phyloP scores from a whole-genome alignment of 2,797 vertebrate species.

The Pagetopsis macropterus region DNA sequence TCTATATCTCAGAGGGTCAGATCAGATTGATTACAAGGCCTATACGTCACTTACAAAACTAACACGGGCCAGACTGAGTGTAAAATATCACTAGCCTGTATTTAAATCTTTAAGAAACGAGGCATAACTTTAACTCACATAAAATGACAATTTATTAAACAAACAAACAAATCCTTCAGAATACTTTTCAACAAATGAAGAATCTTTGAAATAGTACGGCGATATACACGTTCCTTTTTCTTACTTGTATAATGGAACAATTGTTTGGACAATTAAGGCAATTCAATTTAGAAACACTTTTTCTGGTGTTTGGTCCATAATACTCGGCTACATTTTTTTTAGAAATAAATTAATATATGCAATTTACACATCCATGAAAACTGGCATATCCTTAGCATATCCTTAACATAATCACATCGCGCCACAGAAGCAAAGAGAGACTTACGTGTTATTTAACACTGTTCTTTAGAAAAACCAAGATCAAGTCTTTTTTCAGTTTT shows the following conservation, averaged over 20 bases:
- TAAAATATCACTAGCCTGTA: constrained; percentile 48
- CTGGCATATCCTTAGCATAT: constrained; percentile 82
- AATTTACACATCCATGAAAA: constrained; percentile 95
- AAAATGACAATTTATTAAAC: constrained; percentile 99
- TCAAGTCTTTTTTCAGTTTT: constrained; percentile 83
- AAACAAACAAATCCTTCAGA: constrained; percentile 96
- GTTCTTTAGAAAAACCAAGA: constrained; percentile 91
- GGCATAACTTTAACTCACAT: constrained; percentile 90
- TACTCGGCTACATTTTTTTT: constrained; percentile 89
- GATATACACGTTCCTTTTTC: constrained; percentile 94
- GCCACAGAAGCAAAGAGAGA: constrained; percentile 87
- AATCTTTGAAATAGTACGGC: constrained; percentile 91
- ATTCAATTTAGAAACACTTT: constrained; percentile 93
- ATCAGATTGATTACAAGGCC: constrained; percentile 16
- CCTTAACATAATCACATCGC: constrained; percentile 53
- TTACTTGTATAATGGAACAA: constrained; percentile 88
- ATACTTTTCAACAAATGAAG: constrained; percentile 91
- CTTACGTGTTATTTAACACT: constrained; percentile 99
- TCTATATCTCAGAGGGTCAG: constrained; percentile 13
- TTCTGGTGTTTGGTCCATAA: constrained; percentile 94
- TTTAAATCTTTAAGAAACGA: constrained; percentile 86
- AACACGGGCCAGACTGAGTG: constrained; percentile 38
- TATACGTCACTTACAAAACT: constrained; percentile 12
- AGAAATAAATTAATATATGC: constrained; percentile 99
- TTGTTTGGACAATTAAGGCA: constrained; percentile 87